Base-by-base conservation (phyloP, 2,113 vertebrate genomes). In the Hippocampus barbouri region DNA sequence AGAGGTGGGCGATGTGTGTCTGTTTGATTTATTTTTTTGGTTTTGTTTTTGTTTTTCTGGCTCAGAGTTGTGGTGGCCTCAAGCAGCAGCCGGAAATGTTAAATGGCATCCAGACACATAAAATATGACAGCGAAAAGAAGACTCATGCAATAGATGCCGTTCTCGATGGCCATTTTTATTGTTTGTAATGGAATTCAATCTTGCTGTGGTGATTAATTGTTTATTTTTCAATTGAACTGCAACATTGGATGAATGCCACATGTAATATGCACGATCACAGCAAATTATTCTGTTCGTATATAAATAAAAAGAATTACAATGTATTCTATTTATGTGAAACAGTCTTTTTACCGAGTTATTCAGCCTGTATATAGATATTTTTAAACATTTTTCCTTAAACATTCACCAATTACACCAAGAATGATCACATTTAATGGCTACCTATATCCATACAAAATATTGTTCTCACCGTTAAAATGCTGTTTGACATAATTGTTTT, bases 31-130 rank as follows among this genome's bases (percentile, higher is more conserved):
- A 38, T 5, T 34, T 63, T 38, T 38, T 38, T 25, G 25, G 1
- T 18, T 34, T 40, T 20, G 20, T 14, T 67, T 65, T 81, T 61
- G 45, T 75, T 75, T 73, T 75, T 64, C 51, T 53, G 70, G 75
- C 77, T 74, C 18, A 18, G 54, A 77, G 75, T 77, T 81, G 57
- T 77, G 71, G 80, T 69, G 74, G 66, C 78, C 81, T 82, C 60
- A 72, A 83, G 80, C 68, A 68, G 56, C 71, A 67, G 65, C 63
- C 82, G 45, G 69, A 69, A 73, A 67, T 60, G 69, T 82, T 47
- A 76, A 45, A 56, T 72, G 63, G 72, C 72, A 77, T 72, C 66
- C 49, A 70, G 21, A 76, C 3, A 74, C 25, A 66, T 59, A 69
- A 70, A 41, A 2, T 7, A 49, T 63, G 12, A 74, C 47, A 61